Evolutionary conservation across 2,888 invertebrate species (phyloP).

Genomic region (Arge pagana): DNA sequence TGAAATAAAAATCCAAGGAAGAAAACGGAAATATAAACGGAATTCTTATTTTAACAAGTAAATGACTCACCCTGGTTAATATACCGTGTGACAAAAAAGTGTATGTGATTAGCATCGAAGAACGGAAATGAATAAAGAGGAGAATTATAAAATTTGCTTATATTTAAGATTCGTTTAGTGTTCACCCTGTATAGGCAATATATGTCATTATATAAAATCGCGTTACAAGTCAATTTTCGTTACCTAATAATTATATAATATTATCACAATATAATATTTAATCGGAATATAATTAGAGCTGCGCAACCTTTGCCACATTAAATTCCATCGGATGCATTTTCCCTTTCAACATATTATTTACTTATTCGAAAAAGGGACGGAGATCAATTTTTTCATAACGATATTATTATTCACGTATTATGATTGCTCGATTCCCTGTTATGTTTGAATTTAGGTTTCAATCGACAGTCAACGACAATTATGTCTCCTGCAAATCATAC

Average conservation of each 20-base stretch:
- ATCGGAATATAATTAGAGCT: constrained; percentile 46
- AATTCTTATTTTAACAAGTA: constrained; percentile 45
- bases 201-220: constrained; percentile 30
- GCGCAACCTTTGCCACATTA: constrained; percentile 25
- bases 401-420: too few relatives aligned
- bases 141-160: constrained; percentile 10
- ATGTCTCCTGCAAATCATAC: too few relatives aligned
- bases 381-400: too few relatives aligned
- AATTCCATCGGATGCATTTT: too few relatives aligned
- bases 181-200: constrained; percentile 28
- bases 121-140: constrained; percentile 27
- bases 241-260: constrained; percentile 39
- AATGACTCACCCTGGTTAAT: constrained; percentile 39
- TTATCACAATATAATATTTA: constrained; percentile 53
- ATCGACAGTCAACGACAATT: too few relatives aligned
- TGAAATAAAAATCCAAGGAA: constrained; percentile 21
- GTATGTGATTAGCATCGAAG: constrained; percentile 39
- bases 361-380: too few relatives aligned
- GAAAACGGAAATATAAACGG: constrained; percentile 32
- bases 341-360: too few relatives aligned
- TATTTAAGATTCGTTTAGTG: constrained; percentile 19
- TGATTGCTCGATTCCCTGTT: too few relatives aligned
- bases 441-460: too few relatives aligned
- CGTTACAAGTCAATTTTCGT: constrained; percentile 16
- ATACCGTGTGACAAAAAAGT: constrained; percentile 13